Evolutionary conservation across 1,140 invertebrate species (phyloP).

Genomic region (Pomphorhynchus laevis): DNA sequence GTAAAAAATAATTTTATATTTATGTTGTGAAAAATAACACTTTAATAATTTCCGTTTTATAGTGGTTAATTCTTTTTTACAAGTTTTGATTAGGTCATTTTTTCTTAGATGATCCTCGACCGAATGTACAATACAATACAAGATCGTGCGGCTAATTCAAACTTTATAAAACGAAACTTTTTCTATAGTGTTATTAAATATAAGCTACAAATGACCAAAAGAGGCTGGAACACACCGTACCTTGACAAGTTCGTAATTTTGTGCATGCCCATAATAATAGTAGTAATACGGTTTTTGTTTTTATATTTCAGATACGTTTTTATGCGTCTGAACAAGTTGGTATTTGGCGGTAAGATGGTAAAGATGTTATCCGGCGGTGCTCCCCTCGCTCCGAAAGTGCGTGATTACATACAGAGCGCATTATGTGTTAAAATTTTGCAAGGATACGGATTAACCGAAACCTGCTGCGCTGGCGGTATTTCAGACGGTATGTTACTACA

Average conservation of each 20-base stretch:
- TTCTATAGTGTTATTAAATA: constrained; percentile 51
- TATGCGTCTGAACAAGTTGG: constrained; percentile 20
- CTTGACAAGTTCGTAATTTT: constrained; percentile 13
- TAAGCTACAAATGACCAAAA: constrained; percentile 31
- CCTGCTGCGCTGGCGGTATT: constrained; percentile 53
- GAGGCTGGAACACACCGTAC: constrained; percentile 20
- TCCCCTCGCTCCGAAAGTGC: constrained; percentile 65
- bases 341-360: constrained; percentile 44
- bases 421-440: constrained; percentile 54
- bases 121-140: constrained; percentile 69
- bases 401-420: constrained; percentile 61
- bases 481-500: constrained; percentile 33
- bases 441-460: constrained; percentile 87
- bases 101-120: constrained; percentile 47
- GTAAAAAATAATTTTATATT: neutral
- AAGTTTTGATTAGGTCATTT: constrained; percentile 5
- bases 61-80: neutral
- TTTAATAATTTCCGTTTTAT: neutral
- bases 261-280: too few relatives aligned
- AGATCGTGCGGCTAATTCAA: constrained; percentile 43
- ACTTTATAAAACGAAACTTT: constrained; percentile 32
- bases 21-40: neutral
- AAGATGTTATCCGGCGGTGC: constrained; percentile 61
- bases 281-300: constrained; percentile 9
- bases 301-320: neutral